Evolutionary conservation across 1,140 invertebrate species (phyloP), one percentile per base, ranked within the genome.

Genomic region (Cataglyphis hispanica): DNA sequence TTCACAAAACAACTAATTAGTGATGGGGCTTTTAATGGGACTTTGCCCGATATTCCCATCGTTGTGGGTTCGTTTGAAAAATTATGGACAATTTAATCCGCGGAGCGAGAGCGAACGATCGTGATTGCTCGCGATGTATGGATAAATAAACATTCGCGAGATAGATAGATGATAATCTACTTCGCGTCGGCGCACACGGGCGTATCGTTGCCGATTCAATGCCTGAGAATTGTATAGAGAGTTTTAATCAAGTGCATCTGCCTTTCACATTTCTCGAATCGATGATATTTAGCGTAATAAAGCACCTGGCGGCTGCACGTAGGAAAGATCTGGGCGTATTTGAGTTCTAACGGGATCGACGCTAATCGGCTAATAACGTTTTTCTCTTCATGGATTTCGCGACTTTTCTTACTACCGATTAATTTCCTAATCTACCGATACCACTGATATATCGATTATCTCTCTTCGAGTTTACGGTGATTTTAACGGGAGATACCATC

Each of bases 1-100:
- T 64, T 10, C 10, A 74, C 40, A 70, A 31, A 72, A 84, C 34
- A 74, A 74, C 50, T 89, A 87, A 89, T 90, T 90, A 60, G 80
- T 61, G 25, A 56, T 56, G 78, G 53, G 50, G 8, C 64, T 76
- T 19, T 77, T 87, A 87, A 90, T 77, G 81, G 89, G 87, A 78
- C 58, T 46, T 43, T n/a, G 27, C 40, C 13, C 22, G 22, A 4
- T 84, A 84, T 77, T 53, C 6, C 25, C 31, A 40, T 8, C 37
- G 8, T 27, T 46, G 43, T 53, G 1, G 10, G 31, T 27, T n/a
- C 64, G 50, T 60, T 27, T n/a, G 81, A 75, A 88, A 70, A 86
- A 67, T 84, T 70, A 58, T 69, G 53, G 67, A 56, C 61, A 64
- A 88, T 86, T 67, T 56, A 60, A 72, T 72, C 2, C 6, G 11